Conservation (phyloP, 2,113 vertebrate genomes). For the Nyctibius bracteatus region DNA sequence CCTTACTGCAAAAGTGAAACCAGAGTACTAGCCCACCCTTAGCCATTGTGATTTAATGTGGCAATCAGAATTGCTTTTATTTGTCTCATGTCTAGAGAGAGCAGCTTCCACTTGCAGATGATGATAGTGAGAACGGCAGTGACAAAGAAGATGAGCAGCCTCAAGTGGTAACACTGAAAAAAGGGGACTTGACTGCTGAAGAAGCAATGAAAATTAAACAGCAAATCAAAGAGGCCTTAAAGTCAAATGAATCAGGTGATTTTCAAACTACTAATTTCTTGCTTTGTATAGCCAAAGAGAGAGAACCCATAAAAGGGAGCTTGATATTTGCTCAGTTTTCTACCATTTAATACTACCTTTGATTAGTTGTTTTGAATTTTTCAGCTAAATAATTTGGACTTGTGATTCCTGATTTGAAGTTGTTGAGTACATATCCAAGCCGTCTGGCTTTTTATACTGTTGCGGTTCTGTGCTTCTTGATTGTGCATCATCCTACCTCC, state of each 20-base stretch:
- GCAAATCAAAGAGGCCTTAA: slow-evolving; percentile 65
- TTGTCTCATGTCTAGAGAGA: slow-evolving; percentile 74
- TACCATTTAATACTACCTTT: background rate
- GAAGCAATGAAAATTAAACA: slow-evolving; percentile 88
- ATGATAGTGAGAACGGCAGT: slow-evolving; percentile 76
- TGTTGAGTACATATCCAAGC: background rate
- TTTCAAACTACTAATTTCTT: background rate
- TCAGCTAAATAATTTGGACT: background rate
- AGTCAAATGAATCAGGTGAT: slow-evolving; percentile 68
- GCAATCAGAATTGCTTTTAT: background rate
- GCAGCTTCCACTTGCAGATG: slow-evolving; percentile 77
- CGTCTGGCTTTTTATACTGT: background rate
- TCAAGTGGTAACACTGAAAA: slow-evolving; percentile 88
- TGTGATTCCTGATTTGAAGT: background rate
- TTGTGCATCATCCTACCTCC: background rate
- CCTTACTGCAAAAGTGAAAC: background rate
- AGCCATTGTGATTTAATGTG: background rate
- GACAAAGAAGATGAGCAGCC: slow-evolving; percentile 93
- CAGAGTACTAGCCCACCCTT: background rate
- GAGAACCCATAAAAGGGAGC: background rate
- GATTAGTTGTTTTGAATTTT: background rate
- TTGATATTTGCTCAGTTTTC: background rate
- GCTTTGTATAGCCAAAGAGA: background rate
- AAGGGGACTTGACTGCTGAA: slow-evolving; percentile 86
- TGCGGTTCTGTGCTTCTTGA: background rate